Base-by-base conservation (phyloP, 2,113 vertebrate genomes). In the Agapornis roseicollis region DNA sequence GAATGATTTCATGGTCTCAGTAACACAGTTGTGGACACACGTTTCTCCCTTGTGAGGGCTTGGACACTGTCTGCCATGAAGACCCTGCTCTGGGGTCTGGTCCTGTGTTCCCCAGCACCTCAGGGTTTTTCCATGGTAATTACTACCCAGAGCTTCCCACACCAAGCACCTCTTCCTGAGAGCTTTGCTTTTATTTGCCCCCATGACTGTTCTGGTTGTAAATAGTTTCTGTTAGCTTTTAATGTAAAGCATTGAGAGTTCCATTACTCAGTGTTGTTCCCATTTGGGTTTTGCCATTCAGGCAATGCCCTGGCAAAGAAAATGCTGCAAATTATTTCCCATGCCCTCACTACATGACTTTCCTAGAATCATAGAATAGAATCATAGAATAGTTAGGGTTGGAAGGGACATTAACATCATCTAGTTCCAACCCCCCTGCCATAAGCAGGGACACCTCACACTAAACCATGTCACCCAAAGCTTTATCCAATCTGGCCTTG, bases 191-290 rank as follows among this genome's bases (percentile, higher is more conserved):
- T 72, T 41, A 17, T 18, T 72, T 10, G 39, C 19, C 16, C 28
- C 44, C 18, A 2, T 35, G 35, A 66, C 37, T 27, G 8, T 42
- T 35, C 63, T 2, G 10, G 10, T 23, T 7, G 2, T 28, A 23
- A 68, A 4, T 2, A 7, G 29, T 6, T 64, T 37, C 33, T 20
- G 33, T 2, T 11, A 2, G 52, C 3, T 58, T 71, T 68, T 35
- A 17, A 37, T 24, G 12, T 25, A 33, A 61, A 71, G 29, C 46
- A 4, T 3, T 3, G 18, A 6, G 31, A 35, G 28, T 29, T 69
- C 7, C 10, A 55, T 22, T 2, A 0, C 55, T 58, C 4, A 27
- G 61, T 0, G 2, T 58, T 19, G 25, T 23, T 76, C 65, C 74
- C 56, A 10, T 46, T 28, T 0, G 3, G 29, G 9, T 60, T 94